phyloP scores from a whole-genome alignment of 2,888 invertebrate genomes.

The Agrypnus murinus region DNA sequence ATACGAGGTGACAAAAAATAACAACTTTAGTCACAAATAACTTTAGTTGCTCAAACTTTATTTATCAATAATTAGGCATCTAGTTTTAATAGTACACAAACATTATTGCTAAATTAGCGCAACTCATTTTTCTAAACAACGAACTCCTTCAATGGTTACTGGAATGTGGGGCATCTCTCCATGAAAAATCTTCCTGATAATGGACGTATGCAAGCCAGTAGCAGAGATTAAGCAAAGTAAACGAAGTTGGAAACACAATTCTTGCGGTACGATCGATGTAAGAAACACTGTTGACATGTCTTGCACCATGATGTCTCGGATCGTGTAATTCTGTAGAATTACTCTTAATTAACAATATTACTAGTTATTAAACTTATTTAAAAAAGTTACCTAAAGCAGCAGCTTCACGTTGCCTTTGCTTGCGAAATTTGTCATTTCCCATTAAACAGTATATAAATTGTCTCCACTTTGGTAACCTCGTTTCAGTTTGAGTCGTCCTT shows the following conservation, averaged over 20 bases:
- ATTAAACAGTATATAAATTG: slow-evolving; percentile 88
- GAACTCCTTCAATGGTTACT: slow-evolving; percentile 70
- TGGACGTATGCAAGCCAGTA: slow-evolving; percentile 93
- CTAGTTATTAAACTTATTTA: slow-evolving; percentile 8
- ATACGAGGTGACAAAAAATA: too few species aligned
- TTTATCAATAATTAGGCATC: too few species aligned
- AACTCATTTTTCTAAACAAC: too few species aligned
- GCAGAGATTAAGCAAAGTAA: slow-evolving; percentile 88
- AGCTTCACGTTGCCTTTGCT: slow-evolving; percentile 83
- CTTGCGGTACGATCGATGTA: slow-evolving; percentile 88
- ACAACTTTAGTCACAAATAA: too few species aligned
- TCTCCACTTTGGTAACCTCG: slow-evolving; percentile 82
- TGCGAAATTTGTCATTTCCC: slow-evolving; percentile 84
- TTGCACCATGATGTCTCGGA: slow-evolving; percentile 67
- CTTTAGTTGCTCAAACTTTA: too few species aligned
- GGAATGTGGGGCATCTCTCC: slow-evolving; percentile 80
- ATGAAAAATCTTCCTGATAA: slow-evolving; percentile 84
- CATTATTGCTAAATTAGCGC: too few species aligned
- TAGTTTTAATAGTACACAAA: too few species aligned
- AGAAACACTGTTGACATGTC: slow-evolving; percentile 91
- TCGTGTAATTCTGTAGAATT: slow-evolving; percentile 67
- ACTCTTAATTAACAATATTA: slow-evolving; percentile 1
- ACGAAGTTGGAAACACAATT: slow-evolving; percentile 89
- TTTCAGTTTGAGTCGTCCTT: slow-evolving; percentile 88
- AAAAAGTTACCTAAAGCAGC: slow-evolving; percentile 72